Percentiles rank a stretch among this genome's conserved stretches.
phyloP scores from a whole-genome alignment of 2,113 vertebrate species.

The Poecile atricapillus region DNA sequence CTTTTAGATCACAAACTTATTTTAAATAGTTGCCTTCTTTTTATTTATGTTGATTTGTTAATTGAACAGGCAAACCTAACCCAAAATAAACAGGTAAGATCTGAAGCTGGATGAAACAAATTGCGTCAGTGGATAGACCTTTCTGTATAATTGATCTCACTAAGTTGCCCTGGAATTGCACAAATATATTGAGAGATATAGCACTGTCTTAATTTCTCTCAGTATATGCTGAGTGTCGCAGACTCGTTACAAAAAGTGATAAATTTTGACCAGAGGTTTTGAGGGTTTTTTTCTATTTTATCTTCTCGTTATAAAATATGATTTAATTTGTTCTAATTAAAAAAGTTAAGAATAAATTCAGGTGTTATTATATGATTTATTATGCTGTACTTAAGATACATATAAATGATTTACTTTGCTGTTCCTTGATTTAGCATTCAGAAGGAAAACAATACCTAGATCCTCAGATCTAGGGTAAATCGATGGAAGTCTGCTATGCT shows the following conservation, averaged over 20 bases:
- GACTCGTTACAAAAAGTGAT: not conserved
- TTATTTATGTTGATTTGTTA: not conserved
- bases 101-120: conserved; percentile 1
- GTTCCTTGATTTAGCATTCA: not conserved
- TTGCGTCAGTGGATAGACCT: not conserved
- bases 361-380: not conserved
- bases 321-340: not conserved
- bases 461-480: not conserved
- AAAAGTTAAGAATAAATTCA: not conserved
- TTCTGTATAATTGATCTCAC: not conserved
- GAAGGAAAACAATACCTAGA: not conserved
- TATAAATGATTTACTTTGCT: not conserved
- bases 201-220: not conserved
- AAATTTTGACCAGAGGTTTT: not conserved
- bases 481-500: not conserved
- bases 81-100: conserved; percentile 13
- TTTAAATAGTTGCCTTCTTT: not conserved
- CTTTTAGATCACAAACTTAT: not conserved
- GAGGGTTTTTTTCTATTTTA: not conserved
- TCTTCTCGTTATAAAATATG: not conserved
- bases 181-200: not conserved
- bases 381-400: not conserved
- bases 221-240: not conserved
- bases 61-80: not conserved
- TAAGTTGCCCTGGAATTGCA: not conserved